A percentile compares a stretch with the other conserved stretches of the same genome.
These are phyloP conservation scores for Scortum barcoo DNA, from an alignment of 2,113 vertebrate species.

Conservation along the genomic window DNA sequence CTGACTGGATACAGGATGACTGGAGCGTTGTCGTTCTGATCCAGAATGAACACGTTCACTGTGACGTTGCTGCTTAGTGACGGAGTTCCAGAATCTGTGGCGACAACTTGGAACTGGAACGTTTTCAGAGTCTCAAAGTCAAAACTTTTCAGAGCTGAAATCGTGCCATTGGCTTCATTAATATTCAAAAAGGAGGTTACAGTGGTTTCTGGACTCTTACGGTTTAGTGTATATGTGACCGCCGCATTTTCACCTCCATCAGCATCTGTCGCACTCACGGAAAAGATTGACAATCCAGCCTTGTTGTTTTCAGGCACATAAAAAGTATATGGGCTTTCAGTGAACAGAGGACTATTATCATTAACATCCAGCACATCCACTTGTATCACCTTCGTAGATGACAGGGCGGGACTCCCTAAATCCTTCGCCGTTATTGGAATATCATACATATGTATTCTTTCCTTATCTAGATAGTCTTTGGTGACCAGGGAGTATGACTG, in stretches of 20 bases:
- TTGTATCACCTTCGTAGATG: conserved; percentile 69
- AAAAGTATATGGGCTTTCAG: conserved; percentile 77
- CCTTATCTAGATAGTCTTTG: conserved; percentile 80
- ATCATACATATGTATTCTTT: conserved; percentile 66
- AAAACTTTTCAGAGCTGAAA: conserved; percentile 78
- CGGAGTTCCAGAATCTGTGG: conserved; percentile 17
- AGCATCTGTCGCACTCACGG: conserved; percentile 76
- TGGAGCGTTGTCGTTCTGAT: no score
- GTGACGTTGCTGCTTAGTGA: no score
- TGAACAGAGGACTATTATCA: conserved; percentile 82
- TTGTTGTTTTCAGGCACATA: conserved; percentile 85
- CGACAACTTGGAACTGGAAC: conserved; percentile 78
- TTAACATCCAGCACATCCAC: conserved; percentile 84
- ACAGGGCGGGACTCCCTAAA: conserved; percentile 74
- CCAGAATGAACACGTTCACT: no score
- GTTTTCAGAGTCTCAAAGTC: conserved; percentile 82
- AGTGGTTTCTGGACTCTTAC: conserved; percentile 34
- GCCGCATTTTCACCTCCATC: conserved; percentile 80
- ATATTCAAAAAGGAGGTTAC: conserved; percentile 78
- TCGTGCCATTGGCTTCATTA: conserved; percentile 74
- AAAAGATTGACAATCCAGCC: conserved; percentile 75
- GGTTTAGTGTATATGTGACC: conserved; percentile 74
- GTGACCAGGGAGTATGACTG: conserved; percentile 83
- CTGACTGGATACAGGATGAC: no score
- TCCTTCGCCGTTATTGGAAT: conserved; percentile 81